Evolutionary conservation across 2,797 vertebrate species (phyloP).

Genomic region (Artibeus lituratus): DNA sequence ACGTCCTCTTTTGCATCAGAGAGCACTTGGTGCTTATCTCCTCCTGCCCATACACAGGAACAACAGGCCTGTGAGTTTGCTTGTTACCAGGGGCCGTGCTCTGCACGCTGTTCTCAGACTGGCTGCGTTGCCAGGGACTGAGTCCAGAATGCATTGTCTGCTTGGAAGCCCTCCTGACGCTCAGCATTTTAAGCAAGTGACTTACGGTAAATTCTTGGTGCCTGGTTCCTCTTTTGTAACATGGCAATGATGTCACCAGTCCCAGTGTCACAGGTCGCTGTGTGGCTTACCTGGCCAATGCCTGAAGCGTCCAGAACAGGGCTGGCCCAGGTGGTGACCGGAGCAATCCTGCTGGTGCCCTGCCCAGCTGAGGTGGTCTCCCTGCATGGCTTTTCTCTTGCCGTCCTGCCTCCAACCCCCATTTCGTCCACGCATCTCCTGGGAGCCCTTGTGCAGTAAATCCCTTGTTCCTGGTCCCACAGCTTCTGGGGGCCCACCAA

Average conservation of each 20-base stretch:
- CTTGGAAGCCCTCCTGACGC: neutral
- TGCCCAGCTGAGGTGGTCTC: neutral
- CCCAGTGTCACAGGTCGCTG: neutral
- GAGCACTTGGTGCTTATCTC: neutral
- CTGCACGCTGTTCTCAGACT: neutral
- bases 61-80: neutral
- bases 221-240: neutral
- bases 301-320: neutral
- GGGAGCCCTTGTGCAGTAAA: neutral
- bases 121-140: neutral
- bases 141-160: neutral
- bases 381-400: neutral
- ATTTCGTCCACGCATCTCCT: neutral
- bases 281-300: neutral
- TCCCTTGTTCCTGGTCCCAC: neutral
- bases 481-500: neutral
- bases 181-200: neutral
- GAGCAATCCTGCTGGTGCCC: fast-evolving
- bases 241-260: neutral
- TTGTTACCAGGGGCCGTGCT: neutral
- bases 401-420: neutral
- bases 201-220: neutral
- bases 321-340: neutral
- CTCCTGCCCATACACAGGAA: neutral
- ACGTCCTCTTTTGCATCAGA: neutral